Conservation (phyloP, 2,888 invertebrate genomes). For the Neocrepidodera transversa region DNA sequence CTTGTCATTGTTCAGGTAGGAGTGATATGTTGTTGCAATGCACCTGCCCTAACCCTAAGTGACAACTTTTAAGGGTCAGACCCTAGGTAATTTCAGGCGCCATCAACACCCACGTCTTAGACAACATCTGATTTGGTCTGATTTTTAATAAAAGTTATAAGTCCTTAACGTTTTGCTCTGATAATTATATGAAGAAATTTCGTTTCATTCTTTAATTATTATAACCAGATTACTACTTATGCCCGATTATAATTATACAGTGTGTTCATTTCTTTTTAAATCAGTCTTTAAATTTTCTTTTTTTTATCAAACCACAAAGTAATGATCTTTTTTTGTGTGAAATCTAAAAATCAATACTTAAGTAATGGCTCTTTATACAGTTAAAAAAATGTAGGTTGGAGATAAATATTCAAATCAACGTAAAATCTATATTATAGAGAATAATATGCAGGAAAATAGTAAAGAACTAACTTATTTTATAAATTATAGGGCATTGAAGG, state of each 20-base stretch:
- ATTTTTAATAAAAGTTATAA: background rate
- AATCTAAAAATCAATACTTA: no score
- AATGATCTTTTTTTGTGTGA: no score
- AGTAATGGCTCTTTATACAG: no score
- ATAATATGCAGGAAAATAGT: no score
- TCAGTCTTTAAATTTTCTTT: background rate
- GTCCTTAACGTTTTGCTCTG: constrained; percentile 8
- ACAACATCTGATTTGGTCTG: background rate
- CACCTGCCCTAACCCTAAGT: constrained; percentile 21
- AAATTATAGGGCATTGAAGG: no score
- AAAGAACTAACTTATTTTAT: no score
- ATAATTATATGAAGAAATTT: constrained; percentile 7
- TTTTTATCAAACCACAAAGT: background rate
- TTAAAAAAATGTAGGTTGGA: no score
- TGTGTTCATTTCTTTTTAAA: no score
- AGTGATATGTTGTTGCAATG: constrained; percentile 7
- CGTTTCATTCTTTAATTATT: constrained; percentile 1
- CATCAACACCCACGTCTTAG: constrained; percentile 16
- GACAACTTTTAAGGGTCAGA: constrained; percentile 14
- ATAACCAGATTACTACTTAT: no score
- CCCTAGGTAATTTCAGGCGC: constrained; percentile 15
- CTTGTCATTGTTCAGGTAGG: constrained; percentile 8
- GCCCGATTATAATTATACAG: no score
- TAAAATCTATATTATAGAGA: no score
- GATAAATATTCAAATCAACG: no score